Conservation (phyloP, 1,140 invertebrate genomes). For the Neodiprion pinetum region DNA sequence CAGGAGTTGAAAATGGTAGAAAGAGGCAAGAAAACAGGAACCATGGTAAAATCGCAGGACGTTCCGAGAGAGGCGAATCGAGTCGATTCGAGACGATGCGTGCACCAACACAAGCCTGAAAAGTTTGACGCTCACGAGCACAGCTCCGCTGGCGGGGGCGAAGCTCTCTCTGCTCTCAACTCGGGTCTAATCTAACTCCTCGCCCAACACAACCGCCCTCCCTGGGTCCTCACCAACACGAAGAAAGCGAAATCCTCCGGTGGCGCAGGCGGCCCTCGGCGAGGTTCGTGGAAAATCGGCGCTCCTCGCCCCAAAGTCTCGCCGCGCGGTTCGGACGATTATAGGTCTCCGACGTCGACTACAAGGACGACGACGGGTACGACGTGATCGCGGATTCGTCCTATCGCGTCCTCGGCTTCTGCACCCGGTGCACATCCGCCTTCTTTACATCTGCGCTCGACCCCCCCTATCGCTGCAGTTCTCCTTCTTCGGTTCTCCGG, state of each 20-base stretch:
- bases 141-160: slow-evolving; percentile 24
- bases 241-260: slow-evolving; percentile 41
- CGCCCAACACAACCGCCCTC: slow-evolving; percentile 39
- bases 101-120: slow-evolving; percentile 54
- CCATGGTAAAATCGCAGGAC: not conserved
- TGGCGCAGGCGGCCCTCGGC: slow-evolving; percentile 51
- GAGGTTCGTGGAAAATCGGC: slow-evolving; percentile 52
- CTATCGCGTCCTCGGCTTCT: not conserved
- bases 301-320: slow-evolving; percentile 39
- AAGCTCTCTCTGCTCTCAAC: slow-evolving; percentile 32
- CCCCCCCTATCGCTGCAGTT: too few species aligned
- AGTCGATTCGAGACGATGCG: slow-evolving; percentile 50
- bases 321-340: slow-evolving; percentile 40
- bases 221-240: slow-evolving; percentile 16
- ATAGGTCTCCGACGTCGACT: slow-evolving; percentile 25
- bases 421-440: too few species aligned
- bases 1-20: slow-evolving; percentile 26
- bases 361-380: not conserved
- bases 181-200: slow-evolving; percentile 56
- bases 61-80: slow-evolving; percentile 12
- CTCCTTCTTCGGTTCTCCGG: too few species aligned
- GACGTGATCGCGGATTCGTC: not conserved
- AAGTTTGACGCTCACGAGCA: slow-evolving; percentile 61
- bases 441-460: too few species aligned
- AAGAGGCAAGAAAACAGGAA: slow-evolving; percentile 14